phyloP scores from a whole-genome alignment of 2,797 vertebrate species.

The Luscinia megarhynchos region DNA sequence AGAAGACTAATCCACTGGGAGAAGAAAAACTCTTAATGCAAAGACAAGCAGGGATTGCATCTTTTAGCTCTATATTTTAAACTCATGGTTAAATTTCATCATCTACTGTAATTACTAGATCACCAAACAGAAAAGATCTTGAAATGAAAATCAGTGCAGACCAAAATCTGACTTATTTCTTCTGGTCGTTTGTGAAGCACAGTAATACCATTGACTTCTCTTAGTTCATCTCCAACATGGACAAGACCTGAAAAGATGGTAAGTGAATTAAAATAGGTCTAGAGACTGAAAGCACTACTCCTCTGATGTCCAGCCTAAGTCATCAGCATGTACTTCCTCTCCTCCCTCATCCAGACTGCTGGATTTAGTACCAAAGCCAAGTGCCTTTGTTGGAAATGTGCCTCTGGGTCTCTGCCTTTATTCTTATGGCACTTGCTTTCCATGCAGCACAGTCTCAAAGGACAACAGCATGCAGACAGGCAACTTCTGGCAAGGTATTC shows the following conservation, averaged over 20 bases:
- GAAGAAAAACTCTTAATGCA: slow-evolving; percentile 25
- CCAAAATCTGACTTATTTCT: slow-evolving; percentile 96
- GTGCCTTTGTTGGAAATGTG: neutral
- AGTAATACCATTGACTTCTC: slow-evolving; percentile 91
- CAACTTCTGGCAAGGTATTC: neutral
- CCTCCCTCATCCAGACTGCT: neutral
- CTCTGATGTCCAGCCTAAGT: neutral
- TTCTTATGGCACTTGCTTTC: neutral
- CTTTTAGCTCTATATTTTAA: slow-evolving; percentile 24
- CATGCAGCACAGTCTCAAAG: neutral
- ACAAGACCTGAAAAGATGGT: slow-evolving; percentile 86
- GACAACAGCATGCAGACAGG: neutral
- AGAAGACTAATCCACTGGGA: slow-evolving; percentile 5
- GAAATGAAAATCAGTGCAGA: slow-evolving; percentile 66
- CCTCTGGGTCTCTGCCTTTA: neutral
- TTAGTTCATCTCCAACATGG: slow-evolving; percentile 92
- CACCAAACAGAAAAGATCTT: slow-evolving; percentile 5
- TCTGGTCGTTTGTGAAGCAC: slow-evolving; percentile 92
- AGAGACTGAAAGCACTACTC: neutral
- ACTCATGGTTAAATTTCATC: neutral
- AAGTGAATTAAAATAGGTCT: neutral
- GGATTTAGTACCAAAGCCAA: neutral
- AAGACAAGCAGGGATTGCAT: neutral
- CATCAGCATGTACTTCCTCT: neutral
- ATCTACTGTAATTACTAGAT: slow-evolving; percentile 15